A percentile compares a stretch with the other conserved stretches of the same genome.
Conservation (phyloP, 2,797 vertebrate species). For the Graptemys geographica region DNA sequence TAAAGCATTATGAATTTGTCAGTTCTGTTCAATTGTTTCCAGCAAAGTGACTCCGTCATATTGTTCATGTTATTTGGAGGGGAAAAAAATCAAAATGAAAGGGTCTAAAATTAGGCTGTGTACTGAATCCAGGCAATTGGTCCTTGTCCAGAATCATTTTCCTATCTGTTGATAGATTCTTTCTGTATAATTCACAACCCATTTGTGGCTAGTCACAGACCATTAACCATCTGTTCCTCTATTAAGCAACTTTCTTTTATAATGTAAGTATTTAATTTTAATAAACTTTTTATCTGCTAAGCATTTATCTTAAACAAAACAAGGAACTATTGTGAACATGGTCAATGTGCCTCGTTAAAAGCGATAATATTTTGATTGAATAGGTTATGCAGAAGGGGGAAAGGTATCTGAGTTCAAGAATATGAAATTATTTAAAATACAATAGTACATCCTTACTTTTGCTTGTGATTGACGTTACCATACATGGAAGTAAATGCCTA, state of each 20-base stretch:
- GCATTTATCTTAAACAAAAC: slow-evolving; percentile 52
- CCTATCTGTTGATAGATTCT: slow-evolving; percentile 66
- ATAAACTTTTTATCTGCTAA: slow-evolving; percentile 61
- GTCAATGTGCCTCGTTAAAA: slow-evolving; percentile 19
- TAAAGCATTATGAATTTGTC: slow-evolving; percentile 69
- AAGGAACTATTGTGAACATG: slow-evolving; percentile 40
- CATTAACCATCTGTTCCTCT: slow-evolving; percentile 77
- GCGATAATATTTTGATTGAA: background rate
- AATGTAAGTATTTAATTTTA: slow-evolving; percentile 76
- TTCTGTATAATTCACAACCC: slow-evolving; percentile 64
- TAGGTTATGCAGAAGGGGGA: background rate
- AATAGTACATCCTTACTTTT: background rate
- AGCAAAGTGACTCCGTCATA: slow-evolving; percentile 62
- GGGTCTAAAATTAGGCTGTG: slow-evolving; percentile 69
- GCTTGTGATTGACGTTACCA: background rate
- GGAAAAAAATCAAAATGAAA: background rate
- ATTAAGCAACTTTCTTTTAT: slow-evolving; percentile 67
- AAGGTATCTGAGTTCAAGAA: background rate
- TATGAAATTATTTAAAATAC: background rate
- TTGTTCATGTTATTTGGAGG: slow-evolving; percentile 45
- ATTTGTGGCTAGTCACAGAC: slow-evolving; percentile 71
- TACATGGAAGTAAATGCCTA: background rate
- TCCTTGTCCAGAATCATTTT: slow-evolving; percentile 70
- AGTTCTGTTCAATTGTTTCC: slow-evolving; percentile 72
- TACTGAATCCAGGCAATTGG: slow-evolving; percentile 57